Conservation (phyloP, 2,888 invertebrate species). For the Rhorus exstirpatorius region DNA sequence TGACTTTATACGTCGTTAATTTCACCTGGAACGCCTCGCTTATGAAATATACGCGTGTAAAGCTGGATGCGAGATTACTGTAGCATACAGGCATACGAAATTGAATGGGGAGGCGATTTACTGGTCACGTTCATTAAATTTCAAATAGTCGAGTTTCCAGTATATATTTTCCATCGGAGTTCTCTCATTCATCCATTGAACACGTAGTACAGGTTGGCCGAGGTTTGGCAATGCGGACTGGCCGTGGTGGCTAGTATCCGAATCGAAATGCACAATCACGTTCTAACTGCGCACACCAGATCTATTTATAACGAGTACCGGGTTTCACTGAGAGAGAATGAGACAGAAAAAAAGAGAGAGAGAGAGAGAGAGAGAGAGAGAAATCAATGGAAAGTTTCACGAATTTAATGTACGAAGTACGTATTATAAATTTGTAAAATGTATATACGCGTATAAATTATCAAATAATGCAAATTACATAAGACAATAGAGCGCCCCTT, state of each 20-base stretch:
- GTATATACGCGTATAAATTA: too few species aligned
- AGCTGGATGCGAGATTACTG: neutral
- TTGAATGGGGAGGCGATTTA: constrained; percentile 42
- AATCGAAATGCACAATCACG: constrained; percentile 57
- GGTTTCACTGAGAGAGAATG: constrained; percentile 8
- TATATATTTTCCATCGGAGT: constrained; percentile 47
- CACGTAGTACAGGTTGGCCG: constrained; percentile 8
- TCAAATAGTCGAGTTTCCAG: constrained; percentile 44
- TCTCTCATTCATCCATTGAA: neutral
- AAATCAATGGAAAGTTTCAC: constrained; percentile 18
- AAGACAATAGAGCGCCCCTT: too few species aligned
- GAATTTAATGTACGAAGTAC: too few species aligned
- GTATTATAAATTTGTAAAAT: too few species aligned
- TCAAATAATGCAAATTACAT: too few species aligned
- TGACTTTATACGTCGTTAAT: too few species aligned
- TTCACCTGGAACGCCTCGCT: neutral
- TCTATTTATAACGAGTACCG: constrained; percentile 52
- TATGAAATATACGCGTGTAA: neutral
- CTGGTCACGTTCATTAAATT: constrained; percentile 64
- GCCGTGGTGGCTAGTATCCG: neutral
- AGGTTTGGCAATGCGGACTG: neutral
- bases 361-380: constrained; percentile 12
- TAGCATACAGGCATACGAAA: neutral
- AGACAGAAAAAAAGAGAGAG: constrained; percentile 4
- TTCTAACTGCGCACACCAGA: constrained; percentile 23